phyloP scores from a whole-genome alignment of 2,797 vertebrate genomes.

The Choloepus didactylus region DNA sequence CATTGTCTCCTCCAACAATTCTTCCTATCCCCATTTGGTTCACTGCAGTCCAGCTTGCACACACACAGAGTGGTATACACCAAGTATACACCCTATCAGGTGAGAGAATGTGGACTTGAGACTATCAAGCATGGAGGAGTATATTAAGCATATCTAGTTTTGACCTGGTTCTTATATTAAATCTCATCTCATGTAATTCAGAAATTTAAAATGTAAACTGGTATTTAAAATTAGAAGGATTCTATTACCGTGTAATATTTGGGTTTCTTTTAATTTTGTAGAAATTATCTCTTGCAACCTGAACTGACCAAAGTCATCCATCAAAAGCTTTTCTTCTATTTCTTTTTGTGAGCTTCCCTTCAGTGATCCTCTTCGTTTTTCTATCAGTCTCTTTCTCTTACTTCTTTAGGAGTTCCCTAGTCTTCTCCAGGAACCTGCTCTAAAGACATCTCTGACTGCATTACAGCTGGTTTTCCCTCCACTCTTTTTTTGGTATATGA shows the following conservation, averaged over 20 bases:
- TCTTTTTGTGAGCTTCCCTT: neutral
- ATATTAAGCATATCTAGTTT: neutral
- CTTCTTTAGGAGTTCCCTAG: neutral
- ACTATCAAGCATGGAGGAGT: neutral
- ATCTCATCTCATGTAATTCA: neutral
- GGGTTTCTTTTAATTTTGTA: conserved; percentile 20
- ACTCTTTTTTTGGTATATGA: neutral
- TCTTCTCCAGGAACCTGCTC: neutral
- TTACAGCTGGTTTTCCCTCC: neutral
- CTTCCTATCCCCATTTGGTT: neutral
- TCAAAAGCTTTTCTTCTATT: neutral
- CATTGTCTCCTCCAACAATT: neutral
- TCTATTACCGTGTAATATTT: neutral
- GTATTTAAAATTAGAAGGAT: neutral
- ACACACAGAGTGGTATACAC: neutral
- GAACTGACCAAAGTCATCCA: neutral
- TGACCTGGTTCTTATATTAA: neutral
- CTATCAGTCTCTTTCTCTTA: neutral
- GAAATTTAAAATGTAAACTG: neutral
- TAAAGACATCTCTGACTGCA: neutral
- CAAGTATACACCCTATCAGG: neutral
- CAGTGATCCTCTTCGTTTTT: neutral
- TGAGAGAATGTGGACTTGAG: neutral
- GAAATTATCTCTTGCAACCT: neutral
- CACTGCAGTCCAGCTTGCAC: neutral